Percentiles rank a stretch among this genome's conserved stretches.
Conservation (phyloP, 1,140 invertebrate genomes). For the Pseudomyrmex gracilis region DNA sequence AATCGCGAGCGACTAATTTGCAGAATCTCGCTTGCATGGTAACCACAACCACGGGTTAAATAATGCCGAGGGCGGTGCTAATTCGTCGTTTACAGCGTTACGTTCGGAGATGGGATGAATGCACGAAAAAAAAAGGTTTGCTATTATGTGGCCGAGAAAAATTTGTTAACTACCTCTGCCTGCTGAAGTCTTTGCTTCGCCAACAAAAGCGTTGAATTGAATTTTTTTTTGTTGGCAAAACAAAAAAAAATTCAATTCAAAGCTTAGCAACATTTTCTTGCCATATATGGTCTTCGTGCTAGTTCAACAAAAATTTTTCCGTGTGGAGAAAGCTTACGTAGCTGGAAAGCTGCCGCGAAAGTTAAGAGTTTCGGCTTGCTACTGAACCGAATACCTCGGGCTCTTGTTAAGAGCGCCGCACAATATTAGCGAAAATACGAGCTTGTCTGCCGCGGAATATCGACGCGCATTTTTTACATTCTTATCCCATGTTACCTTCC, state of each 20-base stretch:
- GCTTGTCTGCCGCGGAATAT: background rate
- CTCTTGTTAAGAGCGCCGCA: conserved; percentile 26
- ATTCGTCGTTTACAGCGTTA: conserved; percentile 53
- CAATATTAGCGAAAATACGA: conserved; percentile 21
- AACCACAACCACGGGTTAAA: conserved; percentile 25
- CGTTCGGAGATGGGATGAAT: conserved; percentile 24
- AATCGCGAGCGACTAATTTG: conserved; percentile 53
- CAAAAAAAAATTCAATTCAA: no score
- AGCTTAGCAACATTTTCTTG: no score
- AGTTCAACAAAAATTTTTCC: no score
- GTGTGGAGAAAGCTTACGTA: conserved; percentile 31
- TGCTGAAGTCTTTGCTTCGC: no score
- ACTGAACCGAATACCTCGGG: conserved; percentile 6
- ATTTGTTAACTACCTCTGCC: no score
- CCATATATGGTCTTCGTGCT: no score
- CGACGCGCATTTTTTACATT: conserved; percentile 40
- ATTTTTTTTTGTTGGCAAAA: no score
- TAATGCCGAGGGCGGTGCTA: conserved; percentile 48
- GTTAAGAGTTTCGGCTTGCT: conserved; percentile 35
- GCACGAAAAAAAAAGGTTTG: no score
- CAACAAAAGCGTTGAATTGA: no score
- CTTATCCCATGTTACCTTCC: background rate
- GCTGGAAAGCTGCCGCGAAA: conserved; percentile 32
- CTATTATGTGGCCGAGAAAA: no score
- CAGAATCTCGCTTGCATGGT: conserved; percentile 20